Conservation (phyloP, 35 echinoderm and acorn worm species). For the Ophioderma brevispina region DNA sequence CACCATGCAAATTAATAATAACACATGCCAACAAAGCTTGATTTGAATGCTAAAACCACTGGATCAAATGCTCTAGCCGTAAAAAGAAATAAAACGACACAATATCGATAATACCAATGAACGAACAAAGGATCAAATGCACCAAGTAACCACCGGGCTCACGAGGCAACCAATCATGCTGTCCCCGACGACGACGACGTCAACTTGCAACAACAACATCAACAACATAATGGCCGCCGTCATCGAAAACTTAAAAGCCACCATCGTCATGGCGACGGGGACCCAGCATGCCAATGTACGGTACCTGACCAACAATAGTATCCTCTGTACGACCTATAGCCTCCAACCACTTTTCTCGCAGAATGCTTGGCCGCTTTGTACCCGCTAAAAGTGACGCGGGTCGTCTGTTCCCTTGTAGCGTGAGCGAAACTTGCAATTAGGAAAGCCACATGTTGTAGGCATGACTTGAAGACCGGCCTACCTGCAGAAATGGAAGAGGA, state of each 20-base stretch:
- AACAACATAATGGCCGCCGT: constrained; percentile 2
- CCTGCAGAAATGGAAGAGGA: constrained; percentile 63
- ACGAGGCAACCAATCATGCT: constrained; percentile 9
- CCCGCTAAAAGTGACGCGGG: constrained; percentile 99
- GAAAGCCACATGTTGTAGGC: constrained; percentile 99
- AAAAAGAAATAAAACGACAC: background rate
- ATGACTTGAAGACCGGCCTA: constrained; percentile 99
- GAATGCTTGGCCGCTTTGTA: constrained; percentile 94
- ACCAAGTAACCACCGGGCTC: background rate
- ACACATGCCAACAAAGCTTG: background rate
- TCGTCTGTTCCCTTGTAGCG: constrained; percentile 99
- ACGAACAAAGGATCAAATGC: constrained; percentile 1
- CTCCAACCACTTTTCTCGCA: constrained; percentile 98
- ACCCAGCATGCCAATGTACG: constrained; percentile 28
- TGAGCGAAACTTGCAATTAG: constrained; percentile 99
- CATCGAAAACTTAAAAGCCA: constrained; percentile 1
- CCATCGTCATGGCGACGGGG: constrained; percentile 1
- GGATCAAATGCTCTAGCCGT: background rate
- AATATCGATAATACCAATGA: constrained; percentile 8
- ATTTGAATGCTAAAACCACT: constrained; percentile 5
- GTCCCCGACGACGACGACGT: constrained; percentile 5
- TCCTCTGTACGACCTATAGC: constrained; percentile 99
- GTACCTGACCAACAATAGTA: constrained; percentile 99
- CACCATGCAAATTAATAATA: background rate
- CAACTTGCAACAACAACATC: background rate